A percentile compares a stretch with the other conserved stretches of the same genome.
These are phyloP conservation scores for Conomelus anceps DNA, from an alignment of 2,888 invertebrate genomes.

Conservation along the genomic window DNA sequence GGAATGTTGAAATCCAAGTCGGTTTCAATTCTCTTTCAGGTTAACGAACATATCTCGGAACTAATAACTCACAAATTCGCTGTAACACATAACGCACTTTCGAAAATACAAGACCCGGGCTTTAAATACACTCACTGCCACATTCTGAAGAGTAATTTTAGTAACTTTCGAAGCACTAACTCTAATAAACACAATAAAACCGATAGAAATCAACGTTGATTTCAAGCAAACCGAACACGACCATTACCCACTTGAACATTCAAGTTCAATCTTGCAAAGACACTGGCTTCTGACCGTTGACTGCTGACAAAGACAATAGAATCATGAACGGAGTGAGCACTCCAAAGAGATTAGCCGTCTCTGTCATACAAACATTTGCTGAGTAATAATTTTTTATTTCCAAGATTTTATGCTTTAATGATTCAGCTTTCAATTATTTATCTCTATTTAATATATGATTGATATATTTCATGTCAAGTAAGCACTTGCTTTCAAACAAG, in stretches of 20 bases:
- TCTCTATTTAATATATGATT: too few relatives aligned
- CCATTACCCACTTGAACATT: too few relatives aligned
- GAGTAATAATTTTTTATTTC: neutral
- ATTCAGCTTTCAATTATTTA: neutral
- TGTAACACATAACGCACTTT: neutral
- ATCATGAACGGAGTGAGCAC: neutral
- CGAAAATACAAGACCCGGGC: neutral
- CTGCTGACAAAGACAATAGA: neutral
- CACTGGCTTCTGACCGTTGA: too few relatives aligned
- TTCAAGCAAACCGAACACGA: neutral
- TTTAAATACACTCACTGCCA: neutral
- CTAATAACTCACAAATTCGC: neutral
- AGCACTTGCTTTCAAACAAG: too few relatives aligned
- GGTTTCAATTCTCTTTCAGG: neutral
- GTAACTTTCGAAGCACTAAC: neutral
- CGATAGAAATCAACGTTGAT: neutral
- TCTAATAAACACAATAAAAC: too few relatives aligned
- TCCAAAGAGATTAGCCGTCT: neutral
- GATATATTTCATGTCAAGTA: too few relatives aligned
- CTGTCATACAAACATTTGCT: neutral
- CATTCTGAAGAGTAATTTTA: neutral
- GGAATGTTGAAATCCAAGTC: neutral
- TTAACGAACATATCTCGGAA: neutral
- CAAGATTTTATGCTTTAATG: neutral
- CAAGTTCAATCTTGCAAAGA: neutral